These are phyloP conservation scores for Calonectris borealis DNA, from an alignment of 2,113 vertebrate species.

Conservation along the genomic window DNA sequence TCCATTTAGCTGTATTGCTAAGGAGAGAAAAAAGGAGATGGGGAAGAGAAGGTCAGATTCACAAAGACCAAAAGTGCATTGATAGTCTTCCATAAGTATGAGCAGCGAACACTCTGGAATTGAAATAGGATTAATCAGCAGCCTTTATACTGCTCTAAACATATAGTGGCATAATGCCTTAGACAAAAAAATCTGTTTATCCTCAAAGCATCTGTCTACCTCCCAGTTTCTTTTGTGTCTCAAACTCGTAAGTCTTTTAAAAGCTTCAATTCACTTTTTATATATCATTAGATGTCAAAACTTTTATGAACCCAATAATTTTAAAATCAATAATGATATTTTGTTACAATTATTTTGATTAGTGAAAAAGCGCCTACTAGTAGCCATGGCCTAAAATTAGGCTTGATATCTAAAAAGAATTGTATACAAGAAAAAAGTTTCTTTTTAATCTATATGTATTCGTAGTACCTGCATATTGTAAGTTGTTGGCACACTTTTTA, in stretches of 20 bases:
- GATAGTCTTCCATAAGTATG: constrained; percentile 76
- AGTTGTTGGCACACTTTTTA: background rate
- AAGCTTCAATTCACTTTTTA: constrained; percentile 50
- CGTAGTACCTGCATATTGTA: background rate
- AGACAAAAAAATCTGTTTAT: constrained; percentile 53
- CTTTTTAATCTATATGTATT: background rate
- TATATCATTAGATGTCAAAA: constrained; percentile 14
- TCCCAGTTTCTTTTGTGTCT: constrained; percentile 66
- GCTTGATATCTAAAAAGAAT: background rate
- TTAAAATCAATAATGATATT: background rate
- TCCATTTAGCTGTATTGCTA: constrained; percentile 61
- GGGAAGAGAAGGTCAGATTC: constrained; percentile 52
- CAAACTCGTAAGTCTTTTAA: constrained; percentile 21
- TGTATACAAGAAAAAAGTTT: background rate
- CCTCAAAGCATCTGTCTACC: constrained; percentile 71
- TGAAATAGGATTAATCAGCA: background rate
- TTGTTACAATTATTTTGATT: constrained; percentile 36
- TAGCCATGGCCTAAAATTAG: background rate
- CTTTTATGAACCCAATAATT: constrained; percentile 38
- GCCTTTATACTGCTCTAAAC: constrained; percentile 18
- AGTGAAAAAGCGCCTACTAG: background rate
- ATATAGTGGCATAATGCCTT: constrained; percentile 29
- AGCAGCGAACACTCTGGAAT: constrained; percentile 48
- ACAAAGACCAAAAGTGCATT: constrained; percentile 67
- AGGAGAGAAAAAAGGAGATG: constrained; percentile 34